phyloP scores from a whole-genome alignment of 2,797 vertebrate genomes.

The Macropus fuliginosus region DNA sequence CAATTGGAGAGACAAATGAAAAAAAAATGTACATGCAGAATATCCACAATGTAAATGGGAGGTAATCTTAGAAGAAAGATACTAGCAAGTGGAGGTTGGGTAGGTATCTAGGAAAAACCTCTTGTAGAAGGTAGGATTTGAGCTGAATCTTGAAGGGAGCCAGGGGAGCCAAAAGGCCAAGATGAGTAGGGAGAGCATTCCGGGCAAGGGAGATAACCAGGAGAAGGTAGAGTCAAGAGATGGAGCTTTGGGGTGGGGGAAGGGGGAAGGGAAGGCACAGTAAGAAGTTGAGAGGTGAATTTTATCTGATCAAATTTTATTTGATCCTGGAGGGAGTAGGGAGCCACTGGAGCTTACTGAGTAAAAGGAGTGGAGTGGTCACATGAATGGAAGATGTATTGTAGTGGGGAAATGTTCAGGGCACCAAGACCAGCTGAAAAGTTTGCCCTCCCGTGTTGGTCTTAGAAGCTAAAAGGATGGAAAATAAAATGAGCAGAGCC shows the following conservation, averaged over 20 bases:
- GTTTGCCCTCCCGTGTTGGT: background rate
- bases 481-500: background rate
- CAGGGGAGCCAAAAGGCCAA: background rate
- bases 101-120: background rate
- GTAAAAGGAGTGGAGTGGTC: background rate
- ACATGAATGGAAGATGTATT: background rate
- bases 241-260: rapidly evolving
- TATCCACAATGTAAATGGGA: background rate
- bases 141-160: background rate
- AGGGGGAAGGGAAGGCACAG: background rate
- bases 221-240: background rate
- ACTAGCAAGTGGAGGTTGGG: background rate
- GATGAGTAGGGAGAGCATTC: background rate
- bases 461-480: background rate
- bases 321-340: background rate
- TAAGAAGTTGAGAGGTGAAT: background rate
- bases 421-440: background rate
- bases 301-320: background rate
- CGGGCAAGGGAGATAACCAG: background rate
- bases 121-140: background rate
- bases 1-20: background rate
- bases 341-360: background rate
- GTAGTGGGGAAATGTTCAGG: background rate
- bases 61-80: background rate
- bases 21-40: background rate